These are phyloP conservation scores for Mechanitis mazaeus DNA, from an alignment of 2,888 invertebrate genomes.

Conservation along the genomic window DNA sequence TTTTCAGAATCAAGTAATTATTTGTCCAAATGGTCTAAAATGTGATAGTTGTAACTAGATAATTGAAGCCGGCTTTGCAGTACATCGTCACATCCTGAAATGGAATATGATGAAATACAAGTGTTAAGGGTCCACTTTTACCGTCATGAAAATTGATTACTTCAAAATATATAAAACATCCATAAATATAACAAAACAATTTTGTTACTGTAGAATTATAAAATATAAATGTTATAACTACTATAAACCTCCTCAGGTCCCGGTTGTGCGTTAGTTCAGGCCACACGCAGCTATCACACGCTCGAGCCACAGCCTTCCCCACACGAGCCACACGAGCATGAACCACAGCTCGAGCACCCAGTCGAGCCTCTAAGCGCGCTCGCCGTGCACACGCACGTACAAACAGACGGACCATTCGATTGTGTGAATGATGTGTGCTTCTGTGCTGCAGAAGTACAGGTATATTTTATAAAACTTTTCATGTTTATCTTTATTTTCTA, in stretches of 20 bases:
- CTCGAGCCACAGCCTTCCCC: constrained; percentile 22
- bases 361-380: constrained; percentile 35
- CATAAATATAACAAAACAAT: too few relatives aligned
- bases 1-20: too few relatives aligned
- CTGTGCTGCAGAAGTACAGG: constrained; percentile 66
- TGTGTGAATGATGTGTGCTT: constrained; percentile 54
- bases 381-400: constrained; percentile 48
- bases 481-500: not conserved
- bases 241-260: constrained; percentile 38
- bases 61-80: too few relatives aligned
- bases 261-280: constrained; percentile 61
- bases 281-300: constrained; percentile 57
- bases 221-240: too few relatives aligned
- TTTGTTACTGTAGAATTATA: too few relatives aligned
- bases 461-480: not conserved
- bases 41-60: too few relatives aligned
- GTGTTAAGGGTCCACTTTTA: too few relatives aligned
- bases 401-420: constrained; percentile 61
- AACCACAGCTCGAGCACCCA: constrained; percentile 43
- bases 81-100: too few relatives aligned
- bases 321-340: constrained; percentile 31
- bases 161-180: too few relatives aligned
- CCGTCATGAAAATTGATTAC: too few relatives aligned
- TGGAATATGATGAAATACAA: too few relatives aligned
- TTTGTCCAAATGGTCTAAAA: too few relatives aligned